Evolutionary conservation across 2,888 invertebrate species (phyloP).

Genomic region (Pachydiplax longipennis): DNA sequence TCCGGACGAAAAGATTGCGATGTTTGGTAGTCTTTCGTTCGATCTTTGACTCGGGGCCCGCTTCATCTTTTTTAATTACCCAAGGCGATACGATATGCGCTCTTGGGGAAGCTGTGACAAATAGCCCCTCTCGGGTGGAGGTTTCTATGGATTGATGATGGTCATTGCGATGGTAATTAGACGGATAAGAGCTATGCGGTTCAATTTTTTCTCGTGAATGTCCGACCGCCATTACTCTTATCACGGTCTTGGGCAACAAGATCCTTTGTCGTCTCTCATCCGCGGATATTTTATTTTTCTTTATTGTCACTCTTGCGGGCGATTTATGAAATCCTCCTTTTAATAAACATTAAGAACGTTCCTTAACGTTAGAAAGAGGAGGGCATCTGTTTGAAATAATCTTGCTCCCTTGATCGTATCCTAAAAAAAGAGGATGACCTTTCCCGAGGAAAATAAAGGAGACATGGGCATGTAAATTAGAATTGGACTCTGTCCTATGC

Average conservation of each 20-base stretch:
- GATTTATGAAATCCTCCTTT: too few relatives aligned
- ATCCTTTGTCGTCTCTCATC: background rate
- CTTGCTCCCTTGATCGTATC: too few relatives aligned
- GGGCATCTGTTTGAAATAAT: too few relatives aligned
- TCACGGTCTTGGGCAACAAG: background rate
- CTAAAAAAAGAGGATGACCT: too few relatives aligned
- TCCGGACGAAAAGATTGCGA: background rate
- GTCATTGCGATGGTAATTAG: background rate
- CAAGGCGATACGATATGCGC: background rate
- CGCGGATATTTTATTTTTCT: background rate
- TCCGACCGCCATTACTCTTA: background rate
- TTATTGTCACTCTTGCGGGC: background rate
- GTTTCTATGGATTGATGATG: background rate
- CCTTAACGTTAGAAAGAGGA: too few relatives aligned
- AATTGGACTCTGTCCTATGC: too few relatives aligned
- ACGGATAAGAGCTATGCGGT: background rate
- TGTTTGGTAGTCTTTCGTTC: background rate
- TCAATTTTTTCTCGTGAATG: background rate
- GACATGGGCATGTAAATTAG: too few relatives aligned
- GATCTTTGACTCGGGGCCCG: background rate
- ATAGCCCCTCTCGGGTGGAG: background rate
- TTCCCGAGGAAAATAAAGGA: too few relatives aligned
- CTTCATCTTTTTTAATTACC: background rate
- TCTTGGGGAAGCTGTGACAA: background rate
- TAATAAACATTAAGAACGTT: too few relatives aligned